Conservation (phyloP, 2,797 vertebrate genomes). For the Sebastes kiyomatsui region DNA sequence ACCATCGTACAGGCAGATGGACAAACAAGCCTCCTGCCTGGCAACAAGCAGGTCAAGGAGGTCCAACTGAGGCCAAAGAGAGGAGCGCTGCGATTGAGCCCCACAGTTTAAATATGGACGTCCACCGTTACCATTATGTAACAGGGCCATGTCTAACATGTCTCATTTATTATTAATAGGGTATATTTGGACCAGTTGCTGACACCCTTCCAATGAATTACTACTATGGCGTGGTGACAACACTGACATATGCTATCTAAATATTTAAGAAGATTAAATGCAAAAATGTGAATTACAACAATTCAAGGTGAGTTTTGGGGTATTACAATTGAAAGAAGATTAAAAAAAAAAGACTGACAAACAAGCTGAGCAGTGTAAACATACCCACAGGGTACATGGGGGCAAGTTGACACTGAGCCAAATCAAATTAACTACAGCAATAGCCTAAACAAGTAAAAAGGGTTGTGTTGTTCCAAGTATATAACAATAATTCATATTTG, state of each 20-base stretch:
- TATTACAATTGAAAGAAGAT: background rate
- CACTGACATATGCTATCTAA: background rate
- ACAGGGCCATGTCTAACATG: slow-evolving; percentile 36
- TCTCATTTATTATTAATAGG: slow-evolving; percentile 59
- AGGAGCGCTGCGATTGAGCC: slow-evolving; percentile 7
- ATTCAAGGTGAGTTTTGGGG: background rate
- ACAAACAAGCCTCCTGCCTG: slow-evolving; percentile 15
- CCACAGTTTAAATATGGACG: slow-evolving; percentile 70
- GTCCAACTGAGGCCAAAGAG: slow-evolving; percentile 23
- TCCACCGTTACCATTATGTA: slow-evolving; percentile 48
- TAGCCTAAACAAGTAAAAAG: too few relatives aligned
- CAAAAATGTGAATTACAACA: background rate
- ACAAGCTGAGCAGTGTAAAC: too few relatives aligned
- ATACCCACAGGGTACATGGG: too few relatives aligned
- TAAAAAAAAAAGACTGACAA: too few relatives aligned
- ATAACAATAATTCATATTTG: too few relatives aligned
- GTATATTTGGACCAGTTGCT: slow-evolving; percentile 52
- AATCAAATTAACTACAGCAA: too few relatives aligned
- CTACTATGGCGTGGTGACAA: background rate
- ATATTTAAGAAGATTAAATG: background rate
- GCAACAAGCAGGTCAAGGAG: slow-evolving; percentile 30
- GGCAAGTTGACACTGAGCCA: too few relatives aligned
- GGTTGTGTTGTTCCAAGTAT: too few relatives aligned
- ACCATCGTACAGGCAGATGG: background rate
- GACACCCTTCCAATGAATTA: slow-evolving; percentile 15